Percentiles rank a stretch among this genome's conserved stretches.
Conservation (phyloP, 1,140 invertebrate genomes). For the Drosophila takahashii region DNA sequence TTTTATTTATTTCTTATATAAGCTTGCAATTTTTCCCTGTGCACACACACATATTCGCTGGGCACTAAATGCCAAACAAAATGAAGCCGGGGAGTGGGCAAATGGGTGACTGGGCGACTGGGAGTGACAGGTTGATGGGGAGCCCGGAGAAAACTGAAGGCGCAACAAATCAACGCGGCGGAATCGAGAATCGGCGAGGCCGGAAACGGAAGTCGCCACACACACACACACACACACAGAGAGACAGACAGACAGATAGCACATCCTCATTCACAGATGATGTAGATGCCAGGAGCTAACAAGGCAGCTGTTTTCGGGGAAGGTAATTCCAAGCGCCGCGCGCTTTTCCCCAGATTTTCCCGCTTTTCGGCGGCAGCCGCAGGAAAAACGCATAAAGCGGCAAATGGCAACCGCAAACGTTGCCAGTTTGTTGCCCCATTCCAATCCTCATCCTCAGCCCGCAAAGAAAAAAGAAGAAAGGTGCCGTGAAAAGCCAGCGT, state of each 20-base stretch:
- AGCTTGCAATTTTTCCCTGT: not conserved
- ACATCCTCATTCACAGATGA: slow-evolving; percentile 33
- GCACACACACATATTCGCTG: slow-evolving; percentile 15
- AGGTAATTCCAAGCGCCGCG: slow-evolving; percentile 24
- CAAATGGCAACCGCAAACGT: slow-evolving; percentile 73
- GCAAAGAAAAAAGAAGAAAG: not conserved
- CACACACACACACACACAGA: slow-evolving; percentile 17
- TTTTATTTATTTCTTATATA: too few relatives aligned
- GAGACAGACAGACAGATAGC: not conserved
- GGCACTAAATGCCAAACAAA: slow-evolving; percentile 66
- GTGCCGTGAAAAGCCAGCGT: slow-evolving; percentile 19
- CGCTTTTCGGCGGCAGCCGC: slow-evolving; percentile 13
- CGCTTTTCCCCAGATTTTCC: not conserved
- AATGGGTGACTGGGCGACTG: not conserved
- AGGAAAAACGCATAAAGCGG: slow-evolving; percentile 73
- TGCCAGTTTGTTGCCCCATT: slow-evolving; percentile 44
- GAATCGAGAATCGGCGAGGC: slow-evolving; percentile 20
- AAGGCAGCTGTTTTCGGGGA: slow-evolving; percentile 39
- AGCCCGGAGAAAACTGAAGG: slow-evolving; percentile 27
- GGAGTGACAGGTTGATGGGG: slow-evolving; percentile 1
- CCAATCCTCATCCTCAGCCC: too few relatives aligned
- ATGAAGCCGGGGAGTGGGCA: slow-evolving; percentile 10
- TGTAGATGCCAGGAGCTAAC: slow-evolving; percentile 54
- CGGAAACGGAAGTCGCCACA: slow-evolving; percentile 61
- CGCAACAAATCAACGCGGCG: slow-evolving; percentile 68